Base-by-base conservation (phyloP, 2,797 vertebrate genomes). In the Oophaga sylvatica region DNA sequence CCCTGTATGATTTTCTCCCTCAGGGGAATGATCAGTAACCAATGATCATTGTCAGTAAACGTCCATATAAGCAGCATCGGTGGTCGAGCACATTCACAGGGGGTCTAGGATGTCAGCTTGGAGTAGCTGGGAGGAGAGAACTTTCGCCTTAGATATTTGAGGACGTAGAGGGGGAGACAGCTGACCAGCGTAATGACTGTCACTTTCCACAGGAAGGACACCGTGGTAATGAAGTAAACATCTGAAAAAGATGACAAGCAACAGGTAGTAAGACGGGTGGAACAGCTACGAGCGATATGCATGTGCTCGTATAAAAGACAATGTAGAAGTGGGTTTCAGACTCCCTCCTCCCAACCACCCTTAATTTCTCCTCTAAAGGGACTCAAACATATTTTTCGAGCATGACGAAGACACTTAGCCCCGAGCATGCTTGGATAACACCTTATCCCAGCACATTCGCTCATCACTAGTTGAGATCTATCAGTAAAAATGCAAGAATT, bases 151-250 rank as follows among this genome's bases (percentile, higher is more conserved):
- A 99, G 96, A 92, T 99, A 99, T 94, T 99, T 99, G 91, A 99
- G 96, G 91, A 99, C 96, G 89, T 99, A 99, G 85, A 99, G 97
- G 0, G 98, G 98, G 89, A 99, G 95, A 84, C 98, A 99, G 96
- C 98, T 99, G 92, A 99, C 96, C 92, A 99, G 94, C 0, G 98
- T 99, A 95, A 99, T 99, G 90, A 95, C 96, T 0, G 97, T 98
- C 90, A 99, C 98, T 93, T 99, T 99, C 98, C 98, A 99, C 90
- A 99, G 93, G 95, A 99, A 99, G 0, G 98, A 98, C 59, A 99
- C 88, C 0, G 98, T 98, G 80, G 96, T 92, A 91, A 99, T 99
- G 96, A 99, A 99, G 93, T 98, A 97, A 29, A 99, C 95, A 60
- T 99, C 98, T 99, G 95, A 7, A 80, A 85, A 29, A 31, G 60